Percentiles rank a stretch among this genome's conserved stretches.
These are phyloP conservation scores for Gadus macrocephalus DNA, from an alignment of 2,113 vertebrate genomes.

Conservation along the genomic window DNA sequence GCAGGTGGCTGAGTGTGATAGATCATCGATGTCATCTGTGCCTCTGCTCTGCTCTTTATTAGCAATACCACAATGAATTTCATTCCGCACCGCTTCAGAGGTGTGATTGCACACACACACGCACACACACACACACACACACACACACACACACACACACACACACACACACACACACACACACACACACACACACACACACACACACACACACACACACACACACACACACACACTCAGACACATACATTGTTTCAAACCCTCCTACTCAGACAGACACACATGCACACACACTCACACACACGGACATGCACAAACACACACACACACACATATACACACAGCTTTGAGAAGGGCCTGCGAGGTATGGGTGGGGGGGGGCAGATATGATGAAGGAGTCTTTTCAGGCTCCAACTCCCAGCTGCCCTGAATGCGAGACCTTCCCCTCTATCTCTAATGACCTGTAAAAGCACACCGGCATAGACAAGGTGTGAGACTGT, in stretches of 20 bases:
- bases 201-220: background rate
- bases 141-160: background rate
- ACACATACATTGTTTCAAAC: background rate
- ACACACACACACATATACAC: constrained; percentile 9
- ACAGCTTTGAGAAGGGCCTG: background rate
- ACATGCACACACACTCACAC: background rate
- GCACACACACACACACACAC: constrained; percentile 2
- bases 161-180: constrained; percentile 1
- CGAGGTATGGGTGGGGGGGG: constrained; percentile 1
- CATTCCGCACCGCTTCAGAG: constrained; percentile 19
- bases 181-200: constrained; percentile 1
- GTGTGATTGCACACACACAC: background rate
- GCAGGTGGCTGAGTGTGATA: constrained; percentile 69
- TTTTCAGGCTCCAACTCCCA: constrained; percentile 35
- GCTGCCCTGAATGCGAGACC: constrained; percentile 28
- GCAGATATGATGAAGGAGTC: constrained; percentile 39
- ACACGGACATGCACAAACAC: background rate
- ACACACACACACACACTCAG: background rate
- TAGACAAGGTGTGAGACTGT: constrained; percentile 34
- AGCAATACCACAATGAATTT: constrained; percentile 40
- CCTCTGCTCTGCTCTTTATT: constrained; percentile 53
- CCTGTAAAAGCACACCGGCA: constrained; percentile 43
- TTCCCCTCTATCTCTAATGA: constrained; percentile 42
- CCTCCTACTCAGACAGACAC: background rate
- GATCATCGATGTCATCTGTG: constrained; percentile 55